Evolutionary conservation across 2,797 vertebrate genomes (phyloP).

Genomic region (Acropternis orthonyx): DNA sequence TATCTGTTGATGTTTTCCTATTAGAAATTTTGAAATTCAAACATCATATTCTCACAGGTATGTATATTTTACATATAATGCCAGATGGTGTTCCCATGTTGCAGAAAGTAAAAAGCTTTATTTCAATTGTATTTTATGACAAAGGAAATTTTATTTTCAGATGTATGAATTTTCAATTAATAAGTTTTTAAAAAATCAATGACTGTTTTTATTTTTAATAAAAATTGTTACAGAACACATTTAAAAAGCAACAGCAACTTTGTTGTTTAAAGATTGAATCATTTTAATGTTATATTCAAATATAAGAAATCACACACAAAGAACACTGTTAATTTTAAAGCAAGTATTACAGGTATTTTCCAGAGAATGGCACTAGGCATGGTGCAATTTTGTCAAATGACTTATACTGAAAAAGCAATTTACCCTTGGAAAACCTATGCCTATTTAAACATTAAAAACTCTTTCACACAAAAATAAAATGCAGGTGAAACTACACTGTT

Average conservation of each 20-base stretch:
- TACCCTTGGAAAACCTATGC: background rate
- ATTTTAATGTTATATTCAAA: background rate
- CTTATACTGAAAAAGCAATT: background rate
- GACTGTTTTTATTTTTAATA: background rate
- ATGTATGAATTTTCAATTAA: background rate
- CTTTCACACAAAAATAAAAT: background rate
- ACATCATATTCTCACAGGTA: background rate
- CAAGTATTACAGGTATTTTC: background rate
- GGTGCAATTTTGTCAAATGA: background rate
- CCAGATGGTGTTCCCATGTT: background rate
- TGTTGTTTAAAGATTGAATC: background rate
- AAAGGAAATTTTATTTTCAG: background rate
- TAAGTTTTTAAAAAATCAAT: background rate
- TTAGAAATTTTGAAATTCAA: background rate
- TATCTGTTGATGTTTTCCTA: background rate
- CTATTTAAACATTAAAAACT: background rate
- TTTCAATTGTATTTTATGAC: background rate
- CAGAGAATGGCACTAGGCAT: no score
- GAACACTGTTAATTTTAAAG: background rate
- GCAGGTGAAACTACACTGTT: background rate
- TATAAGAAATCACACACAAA: background rate
- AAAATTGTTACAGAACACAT: background rate
- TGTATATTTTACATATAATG: background rate
- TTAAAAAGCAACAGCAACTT: background rate
- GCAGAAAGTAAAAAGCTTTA: background rate